A percentile compares a stretch with the other conserved stretches of the same genome.
These are phyloP conservation scores for Andricus curvator DNA, from an alignment of 2,888 invertebrate genomes.

Conservation along the genomic window DNA sequence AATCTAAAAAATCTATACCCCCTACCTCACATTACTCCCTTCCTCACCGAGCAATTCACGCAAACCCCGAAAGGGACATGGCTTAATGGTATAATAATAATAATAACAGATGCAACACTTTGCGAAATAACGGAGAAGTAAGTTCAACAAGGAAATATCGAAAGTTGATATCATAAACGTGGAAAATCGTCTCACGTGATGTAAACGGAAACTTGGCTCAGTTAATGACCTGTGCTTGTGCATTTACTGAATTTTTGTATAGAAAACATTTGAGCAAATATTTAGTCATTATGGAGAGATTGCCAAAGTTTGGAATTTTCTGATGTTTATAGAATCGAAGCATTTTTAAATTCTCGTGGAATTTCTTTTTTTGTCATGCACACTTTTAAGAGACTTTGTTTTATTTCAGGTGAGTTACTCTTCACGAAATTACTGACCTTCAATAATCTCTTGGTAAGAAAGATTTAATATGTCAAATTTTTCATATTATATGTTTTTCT, in stretches of 20 bases:
- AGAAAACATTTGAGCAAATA: background rate
- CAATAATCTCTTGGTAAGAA: background rate
- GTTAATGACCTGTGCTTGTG: background rate
- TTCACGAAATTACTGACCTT: background rate
- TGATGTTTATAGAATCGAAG: too few relatives aligned
- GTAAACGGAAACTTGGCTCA: background rate
- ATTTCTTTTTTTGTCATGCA: too few relatives aligned
- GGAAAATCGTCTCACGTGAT: slow-evolving; percentile 5
- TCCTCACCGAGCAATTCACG: too few relatives aligned
- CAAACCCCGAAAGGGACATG: too few relatives aligned
- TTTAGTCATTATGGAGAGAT: background rate
- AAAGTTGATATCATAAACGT: slow-evolving; percentile 1
- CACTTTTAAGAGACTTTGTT: too few relatives aligned
- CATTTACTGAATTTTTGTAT: background rate
- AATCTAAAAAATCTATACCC: too few relatives aligned
- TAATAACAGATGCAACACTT: background rate
- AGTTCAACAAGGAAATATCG: slow-evolving; percentile 15
- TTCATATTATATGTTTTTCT: background rate
- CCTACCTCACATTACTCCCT: too few relatives aligned
- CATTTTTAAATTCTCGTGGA: too few relatives aligned
- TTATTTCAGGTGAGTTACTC: too few relatives aligned
- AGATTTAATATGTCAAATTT: background rate
- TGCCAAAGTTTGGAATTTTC: too few relatives aligned
- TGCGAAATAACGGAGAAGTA: background rate
- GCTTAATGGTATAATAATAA: too few relatives aligned